Evolutionary conservation across 1,140 invertebrate genomes (phyloP).

Genomic region (Panulirus ornatus): DNA sequence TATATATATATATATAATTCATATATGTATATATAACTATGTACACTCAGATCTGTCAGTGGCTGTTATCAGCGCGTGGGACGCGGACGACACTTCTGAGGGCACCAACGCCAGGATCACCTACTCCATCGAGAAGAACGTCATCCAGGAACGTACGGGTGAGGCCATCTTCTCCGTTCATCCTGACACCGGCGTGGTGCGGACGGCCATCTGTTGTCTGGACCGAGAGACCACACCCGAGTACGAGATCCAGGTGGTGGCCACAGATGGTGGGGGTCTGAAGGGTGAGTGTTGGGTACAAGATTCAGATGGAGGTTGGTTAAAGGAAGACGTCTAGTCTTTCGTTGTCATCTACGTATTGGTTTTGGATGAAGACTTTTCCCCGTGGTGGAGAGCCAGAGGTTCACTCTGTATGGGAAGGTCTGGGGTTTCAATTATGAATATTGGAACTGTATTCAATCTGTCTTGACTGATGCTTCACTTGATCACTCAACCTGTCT

Average conservation of each 20-base stretch:
- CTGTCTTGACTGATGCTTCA: neutral
- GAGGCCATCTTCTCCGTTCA: conserved; percentile 78
- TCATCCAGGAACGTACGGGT: conserved; percentile 78
- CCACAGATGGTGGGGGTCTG: conserved; percentile 77
- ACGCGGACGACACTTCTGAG: conserved; percentile 28
- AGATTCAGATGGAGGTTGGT: neutral
- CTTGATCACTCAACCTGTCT: too few relatives aligned
- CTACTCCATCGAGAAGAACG: conserved; percentile 75
- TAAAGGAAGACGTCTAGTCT: neutral
- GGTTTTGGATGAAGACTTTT: neutral
- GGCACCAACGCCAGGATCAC: conserved; percentile 45
- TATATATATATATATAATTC: neutral
- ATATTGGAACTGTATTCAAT: neutral
- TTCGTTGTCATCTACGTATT: neutral
- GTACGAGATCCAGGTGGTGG: conserved; percentile 75
- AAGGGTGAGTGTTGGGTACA: conserved; percentile 73
- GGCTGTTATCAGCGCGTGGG: conserved; percentile 17
- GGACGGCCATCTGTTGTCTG: conserved; percentile 70
- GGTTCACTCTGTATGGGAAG: neutral
- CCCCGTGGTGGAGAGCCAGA: neutral
- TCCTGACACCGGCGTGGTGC: conserved; percentile 78
- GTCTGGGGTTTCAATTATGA: neutral
- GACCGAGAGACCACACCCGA: conserved; percentile 68
- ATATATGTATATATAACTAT: neutral
- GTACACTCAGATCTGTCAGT: conserved; percentile 16